These are phyloP conservation scores for Lamprotornis superbus DNA, from an alignment of 2,113 vertebrate genomes.

Conservation along the genomic window DNA sequence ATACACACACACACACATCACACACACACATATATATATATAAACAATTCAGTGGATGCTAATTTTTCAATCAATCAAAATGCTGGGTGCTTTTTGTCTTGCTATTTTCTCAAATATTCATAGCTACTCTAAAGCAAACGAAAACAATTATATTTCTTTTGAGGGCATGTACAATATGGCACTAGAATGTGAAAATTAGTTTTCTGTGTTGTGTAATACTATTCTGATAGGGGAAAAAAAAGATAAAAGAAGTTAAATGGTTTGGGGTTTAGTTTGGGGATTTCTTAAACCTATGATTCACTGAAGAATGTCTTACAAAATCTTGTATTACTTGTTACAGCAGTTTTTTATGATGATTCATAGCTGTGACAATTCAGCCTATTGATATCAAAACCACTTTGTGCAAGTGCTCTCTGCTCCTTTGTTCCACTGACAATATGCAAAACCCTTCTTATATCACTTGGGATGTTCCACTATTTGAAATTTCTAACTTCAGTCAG, in stretches of 20 bases:
- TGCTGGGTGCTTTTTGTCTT: not conserved
- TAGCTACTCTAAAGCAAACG: not conserved
- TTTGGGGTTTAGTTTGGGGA: not conserved
- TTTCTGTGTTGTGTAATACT: not conserved
- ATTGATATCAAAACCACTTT: constrained; percentile 41
- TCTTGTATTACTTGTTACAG: not conserved
- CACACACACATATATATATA: not conserved
- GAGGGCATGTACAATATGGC: not conserved
- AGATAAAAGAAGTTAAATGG: constrained; percentile 1
- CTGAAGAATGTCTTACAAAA: not conserved
- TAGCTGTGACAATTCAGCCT: constrained; percentile 10
- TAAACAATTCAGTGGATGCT: not conserved
- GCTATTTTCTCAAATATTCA: not conserved
- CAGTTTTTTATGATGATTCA: constrained; percentile 10
- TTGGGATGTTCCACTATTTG: not conserved
- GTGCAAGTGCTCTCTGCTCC: not conserved
- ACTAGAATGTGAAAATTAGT: not conserved
- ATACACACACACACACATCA: no score
- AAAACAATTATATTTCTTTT: not conserved
- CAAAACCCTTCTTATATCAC: not conserved
- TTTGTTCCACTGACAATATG: constrained; percentile 1
- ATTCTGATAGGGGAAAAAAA: not conserved
- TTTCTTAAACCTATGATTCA: constrained; percentile 8
- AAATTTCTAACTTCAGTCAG: not conserved
- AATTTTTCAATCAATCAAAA: constrained; percentile 15